phyloP scores from a whole-genome alignment of 2,113 vertebrate genomes.

The Oophaga pumilio region DNA sequence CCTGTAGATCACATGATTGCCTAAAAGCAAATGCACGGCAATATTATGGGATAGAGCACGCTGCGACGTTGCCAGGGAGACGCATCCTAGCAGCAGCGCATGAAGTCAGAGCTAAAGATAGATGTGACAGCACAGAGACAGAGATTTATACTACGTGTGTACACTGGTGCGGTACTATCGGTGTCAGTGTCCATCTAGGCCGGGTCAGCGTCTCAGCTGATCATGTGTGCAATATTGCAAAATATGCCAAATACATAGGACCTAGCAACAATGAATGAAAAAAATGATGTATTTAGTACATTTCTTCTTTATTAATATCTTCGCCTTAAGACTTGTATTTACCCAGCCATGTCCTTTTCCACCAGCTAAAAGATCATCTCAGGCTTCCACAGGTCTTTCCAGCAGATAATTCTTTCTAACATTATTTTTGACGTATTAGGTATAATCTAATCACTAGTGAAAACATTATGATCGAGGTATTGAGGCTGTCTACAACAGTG shows the following conservation, averaged over 20 bases:
- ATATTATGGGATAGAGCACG: constrained; percentile 57
- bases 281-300: neutral
- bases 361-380: neutral
- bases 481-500: no score
- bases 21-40: constrained; percentile 34
- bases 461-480: no score
- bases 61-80: constrained; percentile 60
- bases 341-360: neutral
- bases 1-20: constrained; percentile 59
- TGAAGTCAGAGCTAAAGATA: constrained; percentile 65
- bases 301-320: neutral
- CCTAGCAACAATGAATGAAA: neutral
- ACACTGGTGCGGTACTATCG: constrained; percentile 15
- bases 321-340: neutral
- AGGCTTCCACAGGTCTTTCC: neutral
- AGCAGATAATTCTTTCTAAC: neutral
- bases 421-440: neutral
- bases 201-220: neutral
- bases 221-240: neutral
- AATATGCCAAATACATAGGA: neutral
- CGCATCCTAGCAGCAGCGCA: constrained; percentile 58
- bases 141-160: constrained; percentile 16
- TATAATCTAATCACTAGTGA: neutral
- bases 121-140: constrained; percentile 60
- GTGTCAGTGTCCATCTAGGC: constrained; percentile 13